Base-by-base conservation (phyloP, 2,888 invertebrate genomes). In the Syrphus vitripennis region DNA sequence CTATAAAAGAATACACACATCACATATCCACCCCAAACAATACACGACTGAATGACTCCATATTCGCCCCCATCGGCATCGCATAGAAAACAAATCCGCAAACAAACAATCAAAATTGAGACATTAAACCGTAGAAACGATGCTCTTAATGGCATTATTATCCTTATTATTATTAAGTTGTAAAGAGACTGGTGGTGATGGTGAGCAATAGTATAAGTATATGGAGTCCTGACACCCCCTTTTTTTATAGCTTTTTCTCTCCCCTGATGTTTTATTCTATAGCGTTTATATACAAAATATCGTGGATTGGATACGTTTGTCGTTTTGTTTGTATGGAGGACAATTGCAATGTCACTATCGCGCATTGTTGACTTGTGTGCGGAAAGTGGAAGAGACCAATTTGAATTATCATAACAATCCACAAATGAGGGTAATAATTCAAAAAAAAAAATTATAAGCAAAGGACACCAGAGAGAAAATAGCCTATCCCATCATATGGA, bases 331-430 rank as follows among this genome's bases (percentile, higher is more conserved):
- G 21, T 70, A 76, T 37, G 72, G 24, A 65, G 59, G 45, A 86
- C 86, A 86, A 86, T 86, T 81, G 84, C 77, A 86, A 86, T 81
- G 84, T 81, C 84, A 86, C 84, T 81, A 81, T 86, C 81, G 70
- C 34, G 63, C 81, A 86, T 86, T 86, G 84, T 86, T 63, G 82
- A 69, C 71, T 81, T 86, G 77, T 86, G 86, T 86, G 86, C 86
- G 86, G 82, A 86, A 82, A 86, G 86, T 86, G 77, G 86, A 86
- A 86, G 77, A 86, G 87, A 87, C 83, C 88, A 88, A 88, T 88
- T 88, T 83, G 87, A 88, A 88, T 88, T 88, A 88, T 88, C 88
- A 88, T 88, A 88, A 88, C 88, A 88, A 88, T 88, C 83, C 87
- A 69, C 82, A 82, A 86, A 86, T 82, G 82, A 86, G 82, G 86